These are phyloP conservation scores for Apteryx mantelli DNA, from an alignment of 2,113 vertebrate genomes.

Conservation along the genomic window DNA sequence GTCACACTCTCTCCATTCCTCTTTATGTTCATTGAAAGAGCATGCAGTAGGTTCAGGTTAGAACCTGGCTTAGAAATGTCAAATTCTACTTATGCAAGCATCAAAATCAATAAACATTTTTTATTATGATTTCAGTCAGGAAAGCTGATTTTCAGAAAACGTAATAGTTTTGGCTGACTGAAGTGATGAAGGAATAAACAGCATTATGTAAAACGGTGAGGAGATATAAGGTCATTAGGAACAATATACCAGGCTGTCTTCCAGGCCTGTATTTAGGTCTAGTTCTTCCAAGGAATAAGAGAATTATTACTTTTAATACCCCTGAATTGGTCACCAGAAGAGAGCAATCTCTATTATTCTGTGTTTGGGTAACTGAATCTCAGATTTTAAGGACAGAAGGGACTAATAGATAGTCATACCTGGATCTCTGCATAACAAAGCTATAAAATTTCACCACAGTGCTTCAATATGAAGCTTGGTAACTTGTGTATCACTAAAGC, in stretches of 20 bases:
- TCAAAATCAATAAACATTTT: background rate
- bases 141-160: background rate
- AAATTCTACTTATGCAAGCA: background rate
- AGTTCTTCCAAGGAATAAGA: background rate
- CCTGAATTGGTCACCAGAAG: background rate
- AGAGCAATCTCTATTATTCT: background rate
- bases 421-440: background rate
- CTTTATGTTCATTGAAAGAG: background rate
- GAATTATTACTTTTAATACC: background rate
- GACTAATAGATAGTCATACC: background rate
- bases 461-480: background rate
- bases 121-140: background rate
- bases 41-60: background rate
- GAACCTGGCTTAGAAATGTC: background rate
- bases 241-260: background rate
- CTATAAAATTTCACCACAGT: background rate
- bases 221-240: background rate
- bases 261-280: background rate
- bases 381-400: background rate
- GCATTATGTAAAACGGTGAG: background rate
- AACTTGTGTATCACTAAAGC: background rate
- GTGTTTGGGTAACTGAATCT: background rate
- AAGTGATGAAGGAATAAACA: background rate
- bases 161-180: background rate
- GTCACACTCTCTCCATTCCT: background rate